Evolutionary conservation across 2,888 invertebrate genomes (phyloP).

Genomic region (Limnephilus rhombicus): DNA sequence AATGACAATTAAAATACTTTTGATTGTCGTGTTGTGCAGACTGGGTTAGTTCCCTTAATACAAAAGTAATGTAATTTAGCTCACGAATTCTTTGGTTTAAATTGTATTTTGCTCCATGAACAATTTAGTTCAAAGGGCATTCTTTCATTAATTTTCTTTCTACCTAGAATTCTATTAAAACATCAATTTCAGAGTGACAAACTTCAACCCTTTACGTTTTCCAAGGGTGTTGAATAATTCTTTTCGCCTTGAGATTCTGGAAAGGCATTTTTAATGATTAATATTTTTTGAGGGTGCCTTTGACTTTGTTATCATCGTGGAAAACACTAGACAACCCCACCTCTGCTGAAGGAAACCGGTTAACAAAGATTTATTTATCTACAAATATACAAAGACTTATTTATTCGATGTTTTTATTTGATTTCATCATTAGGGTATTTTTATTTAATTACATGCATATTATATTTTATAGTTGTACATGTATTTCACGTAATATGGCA

Average conservation of each 20-base stretch:
- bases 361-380: background rate
- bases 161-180: background rate
- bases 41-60: background rate
- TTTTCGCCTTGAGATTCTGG: background rate
- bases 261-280: background rate
- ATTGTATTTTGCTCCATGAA: background rate
- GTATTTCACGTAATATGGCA: no score
- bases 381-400: no score
- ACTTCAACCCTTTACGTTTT: background rate
- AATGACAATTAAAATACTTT: background rate
- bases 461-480: no score
- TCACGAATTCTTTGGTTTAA: background rate
- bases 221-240: background rate
- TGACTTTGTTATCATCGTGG: background rate
- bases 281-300: background rate
- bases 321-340: background rate
- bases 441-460: no score
- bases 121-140: background rate
- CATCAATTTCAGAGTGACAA: background rate
- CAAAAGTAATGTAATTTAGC: background rate
- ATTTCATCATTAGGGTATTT: no score
- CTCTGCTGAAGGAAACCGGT: background rate
- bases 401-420: no score
- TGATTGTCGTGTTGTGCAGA: background rate
- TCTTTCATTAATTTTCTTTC: background rate